Percentiles rank a stretch among this genome's conserved stretches.
These are phyloP conservation scores for Xerus inauris DNA, from an alignment of 2,113 vertebrate species.

Conservation along the genomic window DNA sequence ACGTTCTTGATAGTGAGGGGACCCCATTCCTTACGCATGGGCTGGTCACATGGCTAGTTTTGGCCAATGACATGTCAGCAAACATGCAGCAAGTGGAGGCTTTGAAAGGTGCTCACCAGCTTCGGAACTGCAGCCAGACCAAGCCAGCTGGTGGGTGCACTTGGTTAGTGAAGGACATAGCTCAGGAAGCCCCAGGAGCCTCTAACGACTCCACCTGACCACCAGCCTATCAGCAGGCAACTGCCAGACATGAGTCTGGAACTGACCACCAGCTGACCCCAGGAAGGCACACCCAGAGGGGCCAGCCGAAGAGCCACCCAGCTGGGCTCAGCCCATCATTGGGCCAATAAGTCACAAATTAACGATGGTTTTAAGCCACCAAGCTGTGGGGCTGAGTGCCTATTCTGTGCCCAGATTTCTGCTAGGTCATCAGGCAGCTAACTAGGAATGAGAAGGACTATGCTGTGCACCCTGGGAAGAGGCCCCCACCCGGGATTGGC, in stretches of 20 bases:
- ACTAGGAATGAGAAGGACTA: not conserved
- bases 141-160: rapidly evolving
- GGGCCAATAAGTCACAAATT: not conserved
- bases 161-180: rapidly evolving
- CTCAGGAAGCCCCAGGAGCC: no score
- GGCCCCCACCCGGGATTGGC: not conserved
- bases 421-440: no score
- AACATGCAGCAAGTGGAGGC: rapidly evolving
- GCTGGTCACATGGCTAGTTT: not conserved
- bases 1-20: no score
- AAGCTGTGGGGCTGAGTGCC: not conserved
- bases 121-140: not conserved
- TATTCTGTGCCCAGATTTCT: not conserved
- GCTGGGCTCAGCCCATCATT: not conserved
- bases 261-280: not conserved
- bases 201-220: not conserved
- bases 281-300: rapidly evolving
- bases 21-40: no score
- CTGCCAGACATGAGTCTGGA: rapidly evolving
- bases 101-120: not conserved
- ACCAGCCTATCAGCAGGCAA: not conserved
- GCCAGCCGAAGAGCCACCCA: not conserved
- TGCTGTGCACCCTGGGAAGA: not conserved
- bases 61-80: not conserved
- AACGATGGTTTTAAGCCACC: not conserved